Conservation (phyloP, 2,797 vertebrate species). For the Brachyalestes nurse region DNA sequence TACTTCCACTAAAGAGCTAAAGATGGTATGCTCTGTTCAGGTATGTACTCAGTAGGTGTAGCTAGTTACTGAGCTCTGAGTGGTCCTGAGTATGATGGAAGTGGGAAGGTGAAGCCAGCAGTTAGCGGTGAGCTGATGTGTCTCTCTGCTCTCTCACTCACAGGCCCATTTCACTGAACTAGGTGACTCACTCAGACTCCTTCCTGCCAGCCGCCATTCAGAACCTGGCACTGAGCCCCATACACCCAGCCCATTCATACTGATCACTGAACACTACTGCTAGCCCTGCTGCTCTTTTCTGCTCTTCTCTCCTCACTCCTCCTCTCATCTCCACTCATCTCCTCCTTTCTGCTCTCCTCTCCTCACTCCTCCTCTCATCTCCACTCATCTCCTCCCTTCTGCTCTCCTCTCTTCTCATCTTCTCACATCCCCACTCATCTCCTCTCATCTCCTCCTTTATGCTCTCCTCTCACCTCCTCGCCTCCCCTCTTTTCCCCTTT, state of each 20-base stretch:
- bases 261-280: constrained; percentile 18
- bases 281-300: not conserved
- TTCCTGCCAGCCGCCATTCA: constrained; percentile 21
- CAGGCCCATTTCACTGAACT: constrained; percentile 20
- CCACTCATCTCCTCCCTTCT: not conserved
- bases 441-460: not conserved
- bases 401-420: not conserved
- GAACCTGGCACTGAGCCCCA: constrained; percentile 25
- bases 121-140: constrained; percentile 23
- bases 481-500: not conserved
- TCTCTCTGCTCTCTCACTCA: constrained; percentile 6
- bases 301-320: not conserved
- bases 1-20: not conserved
- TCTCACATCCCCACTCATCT: not conserved
- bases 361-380: not conserved
- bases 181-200: constrained; percentile 37
- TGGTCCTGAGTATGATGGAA: not conserved
- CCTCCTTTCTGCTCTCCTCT: not conserved
- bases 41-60: not conserved
- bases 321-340: too few species aligned
- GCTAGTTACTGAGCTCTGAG: not conserved
- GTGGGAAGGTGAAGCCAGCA: constrained; percentile 26
- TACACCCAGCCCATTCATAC: constrained; percentile 37
- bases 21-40: constrained; percentile 8
- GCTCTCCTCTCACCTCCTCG: not conserved